A percentile compares a stretch with the other conserved stretches of the same genome.
These are phyloP conservation scores for Chrysocyon brachyurus DNA, from an alignment of 2,797 vertebrate genomes.

Conservation along the genomic window DNA sequence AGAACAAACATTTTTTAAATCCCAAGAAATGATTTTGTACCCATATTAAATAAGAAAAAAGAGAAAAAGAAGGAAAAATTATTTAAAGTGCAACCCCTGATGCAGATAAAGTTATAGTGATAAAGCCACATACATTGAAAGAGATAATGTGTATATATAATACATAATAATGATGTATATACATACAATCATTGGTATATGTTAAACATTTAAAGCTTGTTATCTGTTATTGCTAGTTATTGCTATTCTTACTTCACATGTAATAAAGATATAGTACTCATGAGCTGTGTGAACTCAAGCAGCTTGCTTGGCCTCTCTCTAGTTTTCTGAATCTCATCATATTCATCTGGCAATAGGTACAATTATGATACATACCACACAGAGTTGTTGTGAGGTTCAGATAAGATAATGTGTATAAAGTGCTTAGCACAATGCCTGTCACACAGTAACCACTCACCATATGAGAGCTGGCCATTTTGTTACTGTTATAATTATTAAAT, in stretches of 20 bases:
- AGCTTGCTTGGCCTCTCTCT: neutral
- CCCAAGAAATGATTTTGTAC: neutral
- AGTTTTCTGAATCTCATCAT: conserved; percentile 23
- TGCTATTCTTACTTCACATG: neutral
- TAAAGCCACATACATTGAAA: neutral
- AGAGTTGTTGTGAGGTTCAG: neutral
- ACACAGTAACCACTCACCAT: neutral
- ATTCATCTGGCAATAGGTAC: neutral
- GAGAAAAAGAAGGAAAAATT: neutral
- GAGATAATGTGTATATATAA: neutral
- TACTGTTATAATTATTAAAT: neutral
- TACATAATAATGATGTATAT: neutral
- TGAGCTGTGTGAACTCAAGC: neutral
- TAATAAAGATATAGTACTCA: neutral
- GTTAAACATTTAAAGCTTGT: neutral
- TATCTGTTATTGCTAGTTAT: neutral
- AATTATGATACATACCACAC: neutral
- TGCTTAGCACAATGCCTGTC: neutral
- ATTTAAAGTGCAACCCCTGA: neutral
- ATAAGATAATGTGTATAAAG: neutral
- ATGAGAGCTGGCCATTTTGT: neutral
- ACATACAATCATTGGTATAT: neutral
- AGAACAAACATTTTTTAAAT: neutral
- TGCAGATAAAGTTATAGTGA: neutral
- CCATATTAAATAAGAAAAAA: neutral